Evolutionary conservation across 2,888 invertebrate species (phyloP).

Genomic region (Electrophaes corylata): DNA sequence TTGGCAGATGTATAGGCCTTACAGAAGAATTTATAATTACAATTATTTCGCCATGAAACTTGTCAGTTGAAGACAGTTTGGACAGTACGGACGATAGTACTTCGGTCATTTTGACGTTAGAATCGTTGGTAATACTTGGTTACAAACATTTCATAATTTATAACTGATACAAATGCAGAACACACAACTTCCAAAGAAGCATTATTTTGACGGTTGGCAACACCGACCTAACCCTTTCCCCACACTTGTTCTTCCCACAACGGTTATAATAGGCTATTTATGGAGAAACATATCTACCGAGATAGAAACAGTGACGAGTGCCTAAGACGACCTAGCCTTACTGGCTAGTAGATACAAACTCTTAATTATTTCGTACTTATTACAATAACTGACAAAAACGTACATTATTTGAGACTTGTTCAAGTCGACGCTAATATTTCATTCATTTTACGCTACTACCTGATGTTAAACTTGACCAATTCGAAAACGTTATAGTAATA

Average conservation of each 20-base stretch:
- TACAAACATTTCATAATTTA: constrained; percentile 42
- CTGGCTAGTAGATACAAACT: constrained; percentile 36
- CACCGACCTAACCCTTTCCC: constrained; percentile 11
- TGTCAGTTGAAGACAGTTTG: background rate
- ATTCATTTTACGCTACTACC: background rate
- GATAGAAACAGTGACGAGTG: background rate
- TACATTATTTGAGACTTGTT: constrained; percentile 31
- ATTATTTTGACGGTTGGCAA: constrained; percentile 35
- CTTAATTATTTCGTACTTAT: constrained; percentile 34
- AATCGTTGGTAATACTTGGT: constrained; percentile 46
- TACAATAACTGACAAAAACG: constrained; percentile 33
- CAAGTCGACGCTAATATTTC: constrained; percentile 21
- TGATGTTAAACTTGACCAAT: background rate
- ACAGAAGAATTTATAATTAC: background rate
- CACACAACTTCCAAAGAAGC: constrained; percentile 32
- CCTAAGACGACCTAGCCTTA: background rate
- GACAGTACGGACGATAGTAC: background rate
- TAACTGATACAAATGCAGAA: constrained; percentile 45
- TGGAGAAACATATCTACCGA: background rate
- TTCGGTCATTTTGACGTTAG: background rate
- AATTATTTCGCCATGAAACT: constrained; percentile 4
- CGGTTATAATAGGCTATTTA: background rate
- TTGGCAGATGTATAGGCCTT: constrained; percentile 34
- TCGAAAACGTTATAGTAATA: no score
- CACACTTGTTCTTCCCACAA: background rate